Evolutionary conservation across 2,113 vertebrate species (phyloP).

Genomic region (Otolemur garnettii): DNA sequence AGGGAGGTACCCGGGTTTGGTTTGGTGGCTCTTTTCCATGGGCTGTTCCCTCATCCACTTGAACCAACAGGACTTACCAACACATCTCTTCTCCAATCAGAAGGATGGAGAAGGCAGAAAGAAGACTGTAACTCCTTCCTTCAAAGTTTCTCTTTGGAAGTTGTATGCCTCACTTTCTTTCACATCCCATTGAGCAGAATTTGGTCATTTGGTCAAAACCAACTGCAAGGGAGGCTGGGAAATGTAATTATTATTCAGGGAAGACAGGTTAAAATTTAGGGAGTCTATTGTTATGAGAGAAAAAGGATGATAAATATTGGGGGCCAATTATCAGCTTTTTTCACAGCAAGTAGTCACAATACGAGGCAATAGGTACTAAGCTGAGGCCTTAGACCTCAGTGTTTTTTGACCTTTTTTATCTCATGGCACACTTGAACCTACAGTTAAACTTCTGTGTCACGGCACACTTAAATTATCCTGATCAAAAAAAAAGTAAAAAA

Average conservation of each 20-base stretch:
- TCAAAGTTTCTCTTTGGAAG: conserved; percentile 7
- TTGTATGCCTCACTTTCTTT: neutral
- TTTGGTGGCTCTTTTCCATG: neutral
- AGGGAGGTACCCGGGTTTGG: neutral
- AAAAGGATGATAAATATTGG: neutral
- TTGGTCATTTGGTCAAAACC: neutral
- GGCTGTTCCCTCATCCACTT: neutral
- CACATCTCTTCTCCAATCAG: neutral
- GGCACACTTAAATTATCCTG: no score
- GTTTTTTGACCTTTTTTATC: no score
- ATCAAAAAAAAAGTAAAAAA: no score
- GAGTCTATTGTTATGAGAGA: neutral
- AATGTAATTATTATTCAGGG: neutral
- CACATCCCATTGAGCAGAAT: neutral
- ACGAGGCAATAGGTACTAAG: neutral
- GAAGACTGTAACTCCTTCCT: neutral
- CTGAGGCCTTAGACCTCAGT: neutral
- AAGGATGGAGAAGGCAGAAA: neutral
- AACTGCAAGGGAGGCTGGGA: neutral
- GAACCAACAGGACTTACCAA: neutral
- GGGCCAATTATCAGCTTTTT: neutral
- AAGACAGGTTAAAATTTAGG: neutral
- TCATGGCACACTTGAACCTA: no score
- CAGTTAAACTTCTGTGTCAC: no score
- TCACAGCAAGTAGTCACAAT: neutral